Base-by-base conservation (phyloP, 2,888 invertebrate species). In the Listrodromus nycthemerus region DNA sequence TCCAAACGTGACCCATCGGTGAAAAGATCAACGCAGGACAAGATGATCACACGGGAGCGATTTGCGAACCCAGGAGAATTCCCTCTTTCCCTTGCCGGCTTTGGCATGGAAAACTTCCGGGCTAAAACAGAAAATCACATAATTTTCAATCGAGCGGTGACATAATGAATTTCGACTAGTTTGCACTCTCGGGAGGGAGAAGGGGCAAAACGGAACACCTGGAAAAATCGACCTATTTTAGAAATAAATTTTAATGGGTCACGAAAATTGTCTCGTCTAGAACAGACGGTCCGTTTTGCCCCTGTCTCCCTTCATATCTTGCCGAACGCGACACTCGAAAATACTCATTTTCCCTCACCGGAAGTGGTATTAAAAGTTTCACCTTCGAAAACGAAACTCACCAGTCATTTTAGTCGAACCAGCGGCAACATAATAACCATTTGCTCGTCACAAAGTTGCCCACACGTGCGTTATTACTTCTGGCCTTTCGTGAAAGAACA, bases 291-390 rank as follows among this genome's bases (percentile, higher is more conserved):
- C 37, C 37, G 37, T 8, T 37, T 37, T 8, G 37, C 8, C 37
- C 37, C 37, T 6, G 7, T 33, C 1, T 7, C 0, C 33, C 13
- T n/a, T n/a, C n/a, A n/a, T n/a, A n/a, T n/a, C n/a, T 41, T 4
- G 13, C 16, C 41, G 16, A 41, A 41, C 16, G 16, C 16, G 13
- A 41, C 3, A 41, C 41, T 3, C 10, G 55, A 24, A 24, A 55
- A 55, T 55, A 13, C 24, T 13, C 3, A 19, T 19, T 8, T 24
- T 10, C 13, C 21, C 24, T 55, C 21, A 10, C 55, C 55, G 55
- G 55, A 55, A 21, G 21, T 55, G 55, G 55, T 13, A 24, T 55
- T 24, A 24, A 55, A 70, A 55, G 48, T 70, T 69, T 69, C 37
- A 50, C 50, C 50, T 16, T 1, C 21, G 21, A 66, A 24, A 55